phyloP scores from a whole-genome alignment of 2,797 vertebrate species.

The Eurystomus glaucurus region DNA sequence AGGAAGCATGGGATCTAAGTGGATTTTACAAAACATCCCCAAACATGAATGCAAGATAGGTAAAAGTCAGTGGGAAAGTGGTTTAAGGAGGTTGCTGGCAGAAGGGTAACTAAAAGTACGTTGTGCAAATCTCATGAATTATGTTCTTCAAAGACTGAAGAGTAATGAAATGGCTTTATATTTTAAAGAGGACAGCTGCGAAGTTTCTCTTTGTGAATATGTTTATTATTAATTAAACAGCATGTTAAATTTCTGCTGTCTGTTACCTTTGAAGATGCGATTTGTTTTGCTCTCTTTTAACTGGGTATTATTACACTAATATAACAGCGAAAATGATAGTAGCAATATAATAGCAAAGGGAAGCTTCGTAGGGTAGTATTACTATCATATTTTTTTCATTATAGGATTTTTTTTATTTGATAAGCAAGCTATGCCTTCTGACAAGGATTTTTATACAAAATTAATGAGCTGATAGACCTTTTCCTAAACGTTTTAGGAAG shows the following conservation, averaged over 20 bases:
- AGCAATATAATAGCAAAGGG: neutral
- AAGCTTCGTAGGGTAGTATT: neutral
- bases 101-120: neutral
- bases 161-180: neutral
- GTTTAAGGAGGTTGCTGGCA: neutral
- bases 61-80: neutral
- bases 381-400: neutral
- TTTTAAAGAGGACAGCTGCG: neutral
- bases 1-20: neutral
- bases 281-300: neutral
- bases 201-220: neutral
- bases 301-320: neutral
- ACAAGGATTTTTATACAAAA: neutral
- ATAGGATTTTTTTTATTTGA: neutral
- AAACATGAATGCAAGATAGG: neutral
- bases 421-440: neutral
- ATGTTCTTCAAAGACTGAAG: neutral
- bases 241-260: neutral
- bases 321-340: neutral
- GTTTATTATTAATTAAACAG: neutral
- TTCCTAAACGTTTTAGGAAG: neutral
- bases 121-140: neutral
- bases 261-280: neutral
- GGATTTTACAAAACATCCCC: neutral
- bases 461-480: neutral